A percentile compares a stretch with the other conserved stretches of the same genome.
Conservation (phyloP, 2,113 vertebrate species). For the Epinephelus cyanopodus region DNA sequence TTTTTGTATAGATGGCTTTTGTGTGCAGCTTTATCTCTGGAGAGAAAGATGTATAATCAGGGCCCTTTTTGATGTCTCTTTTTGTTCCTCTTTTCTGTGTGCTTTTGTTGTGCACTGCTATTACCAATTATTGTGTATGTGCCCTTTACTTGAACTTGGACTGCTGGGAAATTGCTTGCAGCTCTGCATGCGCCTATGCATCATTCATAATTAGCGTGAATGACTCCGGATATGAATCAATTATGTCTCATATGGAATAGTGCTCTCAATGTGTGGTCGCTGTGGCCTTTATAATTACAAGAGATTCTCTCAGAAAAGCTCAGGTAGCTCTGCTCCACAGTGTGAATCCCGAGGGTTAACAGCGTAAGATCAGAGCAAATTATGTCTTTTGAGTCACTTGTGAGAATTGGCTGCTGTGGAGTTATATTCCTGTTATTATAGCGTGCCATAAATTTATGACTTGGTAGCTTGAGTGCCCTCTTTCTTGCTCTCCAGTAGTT, state of each 20-base stretch:
- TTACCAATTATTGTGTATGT: conserved; percentile 53
- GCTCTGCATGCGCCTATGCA: conserved; percentile 63
- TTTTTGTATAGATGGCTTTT: conserved; percentile 2
- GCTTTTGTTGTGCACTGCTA: conserved; percentile 33
- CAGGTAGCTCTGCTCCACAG: conserved; percentile 43
- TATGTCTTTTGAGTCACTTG: conserved; percentile 36
- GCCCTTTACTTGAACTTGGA: conserved; percentile 64
- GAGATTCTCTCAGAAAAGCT: conserved; percentile 59
- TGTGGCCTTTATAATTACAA: conserved; percentile 65
- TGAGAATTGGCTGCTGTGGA: conserved; percentile 27
- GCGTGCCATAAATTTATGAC: conserved; percentile 23
- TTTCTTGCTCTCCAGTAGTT: background rate
- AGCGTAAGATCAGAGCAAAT: conserved; percentile 57
- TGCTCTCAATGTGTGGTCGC: conserved; percentile 63
- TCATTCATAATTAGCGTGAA: conserved; percentile 74
- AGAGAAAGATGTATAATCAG: conserved; percentile 1
- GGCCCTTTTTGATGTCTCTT: conserved; percentile 2
- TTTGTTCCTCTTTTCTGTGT: conserved; percentile 5
- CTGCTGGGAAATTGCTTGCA: conserved; percentile 64
- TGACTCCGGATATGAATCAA: conserved; percentile 73
- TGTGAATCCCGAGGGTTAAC: conserved; percentile 43
- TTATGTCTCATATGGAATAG: conserved; percentile 71
- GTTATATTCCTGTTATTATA: conserved; percentile 44
- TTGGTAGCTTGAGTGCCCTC: background rate
- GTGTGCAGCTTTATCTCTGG: conserved; percentile 5